A percentile compares a stretch with the other conserved stretches of the same genome.
These are phyloP conservation scores for Charina bottae DNA, from an alignment of 2,113 vertebrate species.

Conservation along the genomic window DNA sequence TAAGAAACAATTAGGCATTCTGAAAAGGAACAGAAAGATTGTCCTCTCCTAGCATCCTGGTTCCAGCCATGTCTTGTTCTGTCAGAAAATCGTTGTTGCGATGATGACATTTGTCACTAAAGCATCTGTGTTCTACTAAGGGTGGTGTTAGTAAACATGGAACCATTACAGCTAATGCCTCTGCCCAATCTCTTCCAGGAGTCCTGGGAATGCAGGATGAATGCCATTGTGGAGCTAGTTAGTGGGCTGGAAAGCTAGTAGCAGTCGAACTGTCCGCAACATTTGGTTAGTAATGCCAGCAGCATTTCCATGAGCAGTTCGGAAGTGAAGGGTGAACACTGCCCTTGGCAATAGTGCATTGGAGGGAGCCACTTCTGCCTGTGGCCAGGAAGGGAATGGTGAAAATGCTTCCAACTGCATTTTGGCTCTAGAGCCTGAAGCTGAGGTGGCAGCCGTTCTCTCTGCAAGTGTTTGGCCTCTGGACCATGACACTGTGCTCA, in stretches of 20 bases:
- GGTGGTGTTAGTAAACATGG: constrained; percentile 12
- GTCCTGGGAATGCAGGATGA: constrained; percentile 28
- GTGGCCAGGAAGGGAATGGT: constrained; percentile 10
- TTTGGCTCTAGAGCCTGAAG: constrained; percentile 5
- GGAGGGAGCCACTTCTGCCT: neutral
- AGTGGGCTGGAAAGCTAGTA: constrained; percentile 31
- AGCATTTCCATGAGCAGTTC: constrained; percentile 20
- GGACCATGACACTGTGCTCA: constrained; percentile 19
- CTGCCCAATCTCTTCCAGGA: constrained; percentile 5
- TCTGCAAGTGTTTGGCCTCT: neutral
- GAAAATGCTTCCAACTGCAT: rapidly evolving
- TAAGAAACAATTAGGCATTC: neutral
- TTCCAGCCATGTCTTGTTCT: constrained; percentile 5
- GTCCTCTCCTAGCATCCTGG: constrained; percentile 3
- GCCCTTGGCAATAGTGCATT: constrained; percentile 1
- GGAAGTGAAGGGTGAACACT: constrained; percentile 26
- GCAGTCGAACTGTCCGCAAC: constrained; percentile 23
- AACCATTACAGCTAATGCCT: constrained; percentile 26
- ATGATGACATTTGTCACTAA: neutral
- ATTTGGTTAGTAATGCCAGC: constrained; percentile 35
- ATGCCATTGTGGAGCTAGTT: constrained; percentile 11
- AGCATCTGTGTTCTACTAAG: constrained; percentile 16
- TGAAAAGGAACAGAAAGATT: constrained; percentile 1
- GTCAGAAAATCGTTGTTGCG: neutral
- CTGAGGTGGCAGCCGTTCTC: neutral